phyloP scores from a whole-genome alignment of 1,140 invertebrate species.

The Brachionus plicatilis region DNA sequence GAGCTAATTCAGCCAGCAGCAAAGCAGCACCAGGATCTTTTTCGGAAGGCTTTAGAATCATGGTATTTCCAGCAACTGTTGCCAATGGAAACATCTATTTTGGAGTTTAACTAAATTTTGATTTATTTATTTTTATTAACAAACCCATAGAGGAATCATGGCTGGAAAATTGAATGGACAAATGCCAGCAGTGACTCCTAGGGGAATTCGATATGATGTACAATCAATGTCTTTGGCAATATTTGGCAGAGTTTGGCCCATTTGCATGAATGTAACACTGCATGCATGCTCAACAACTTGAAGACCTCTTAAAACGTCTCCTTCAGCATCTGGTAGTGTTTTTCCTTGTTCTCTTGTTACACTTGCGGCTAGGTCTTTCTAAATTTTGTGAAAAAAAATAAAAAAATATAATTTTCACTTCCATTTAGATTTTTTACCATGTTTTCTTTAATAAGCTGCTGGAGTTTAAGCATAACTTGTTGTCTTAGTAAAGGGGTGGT shows the following conservation, averaged over 20 bases:
- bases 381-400: slow-evolving; percentile 52
- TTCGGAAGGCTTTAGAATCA: slow-evolving; percentile 80
- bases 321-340: slow-evolving; percentile 90
- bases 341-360: slow-evolving; percentile 96
- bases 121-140: neutral
- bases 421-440: slow-evolving; percentile 54
- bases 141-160: slow-evolving; percentile 92
- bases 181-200: slow-evolving; percentile 82
- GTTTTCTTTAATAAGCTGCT: slow-evolving; percentile 70
- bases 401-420: neutral
- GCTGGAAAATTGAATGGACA: slow-evolving; percentile 80
- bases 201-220: slow-evolving; percentile 70
- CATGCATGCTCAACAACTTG: slow-evolving; percentile 96
- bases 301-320: slow-evolving; percentile 90
- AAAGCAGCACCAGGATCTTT: slow-evolving; percentile 92
- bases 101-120: neutral
- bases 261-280: slow-evolving; percentile 78
- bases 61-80: slow-evolving; percentile 77
- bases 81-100: slow-evolving; percentile 80
- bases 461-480: slow-evolving; percentile 88
- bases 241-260: slow-evolving; percentile 84
- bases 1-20: slow-evolving; percentile 80
- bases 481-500: slow-evolving; percentile 87
- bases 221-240: slow-evolving; percentile 75
- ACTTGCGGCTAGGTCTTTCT: slow-evolving; percentile 68